Base-by-base conservation (phyloP, 2,797 vertebrate genomes). In the Halcyon leucocephala region DNA sequence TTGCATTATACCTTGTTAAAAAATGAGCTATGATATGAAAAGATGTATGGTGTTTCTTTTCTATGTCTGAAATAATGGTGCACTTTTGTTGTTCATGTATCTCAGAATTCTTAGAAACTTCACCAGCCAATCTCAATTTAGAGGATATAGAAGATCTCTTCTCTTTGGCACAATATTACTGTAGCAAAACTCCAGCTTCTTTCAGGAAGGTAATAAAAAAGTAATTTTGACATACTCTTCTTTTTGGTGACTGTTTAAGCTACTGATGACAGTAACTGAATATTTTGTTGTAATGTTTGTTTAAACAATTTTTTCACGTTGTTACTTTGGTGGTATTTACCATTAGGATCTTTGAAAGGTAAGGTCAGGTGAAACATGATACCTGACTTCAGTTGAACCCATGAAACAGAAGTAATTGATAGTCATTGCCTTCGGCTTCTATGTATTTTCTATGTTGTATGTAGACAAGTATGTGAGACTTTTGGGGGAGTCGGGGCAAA, bases 71-170 rank as follows among this genome's bases (percentile, higher is more conserved):
- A 77, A 67, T 71, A 94, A 13, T 78, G 54, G 79, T 97, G 49
- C 33, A 21, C 14, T 62, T 91, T 7, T 51, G 31, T 97, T 96
- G 61, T 96, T 97, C 95, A 41, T 96, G 98, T 96, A 18, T 97
- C 92, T 94, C 95, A 99, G 99, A 99, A 96, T 99, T 98, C 94
- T 98, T 99, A 91, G 98, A 99, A 97, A 98, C 94, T 7, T 99
- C 98, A 66, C 99, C 99, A 55, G 98, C 98, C 88, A 98, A 98
- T 91, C 98, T 99, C 33, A 98, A 99, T 92, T 82, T 98, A 18
- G 99, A 99, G 90, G 99, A 99, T 92, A 98, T 99, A 94, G 99
- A 99, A 93, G 99, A 99, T 96, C 98, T 99, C 90, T 99, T 99
- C 96, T 99, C 99, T 94, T 96, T 99, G 98, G 99, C 99, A 31